Evolutionary conservation across 2,888 invertebrate species (phyloP).

Genomic region (Brachyopa scutellaris): DNA sequence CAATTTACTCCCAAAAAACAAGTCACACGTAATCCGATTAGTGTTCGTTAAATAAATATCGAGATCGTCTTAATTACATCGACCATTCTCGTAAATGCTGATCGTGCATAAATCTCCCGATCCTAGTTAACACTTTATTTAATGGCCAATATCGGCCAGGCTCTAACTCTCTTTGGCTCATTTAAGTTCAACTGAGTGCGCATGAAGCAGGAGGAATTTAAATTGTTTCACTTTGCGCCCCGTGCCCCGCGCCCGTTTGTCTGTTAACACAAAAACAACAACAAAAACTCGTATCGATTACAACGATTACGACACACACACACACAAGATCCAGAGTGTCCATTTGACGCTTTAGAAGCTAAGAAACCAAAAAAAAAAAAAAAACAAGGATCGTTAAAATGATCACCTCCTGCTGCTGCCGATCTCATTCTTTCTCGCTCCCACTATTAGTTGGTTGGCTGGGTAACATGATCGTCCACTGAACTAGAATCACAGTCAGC

Average conservation of each 20-base stretch:
- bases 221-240: conserved; percentile 37
- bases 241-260: too few relatives aligned
- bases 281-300: conserved; percentile 53
- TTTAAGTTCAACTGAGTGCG: not conserved
- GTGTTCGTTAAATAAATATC: conserved; percentile 49
- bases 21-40: conserved; percentile 48
- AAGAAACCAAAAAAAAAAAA: not conserved
- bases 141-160: conserved; percentile 14
- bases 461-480: conserved; percentile 48
- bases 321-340: not conserved
- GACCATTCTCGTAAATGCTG: conserved; percentile 27
- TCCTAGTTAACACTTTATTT: conserved; percentile 56
- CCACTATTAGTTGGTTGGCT: not conserved
- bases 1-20: conserved; percentile 51
- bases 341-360: conserved; percentile 24
- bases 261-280: too few relatives aligned
- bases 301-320: not conserved
- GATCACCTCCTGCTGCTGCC: conserved; percentile 15
- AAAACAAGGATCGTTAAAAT: conserved; percentile 37
- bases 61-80: conserved; percentile 56
- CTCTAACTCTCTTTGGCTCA: not conserved
- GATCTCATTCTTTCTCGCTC: not conserved
- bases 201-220: conserved; percentile 45
- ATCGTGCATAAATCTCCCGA: conserved; percentile 35
- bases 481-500: conserved; percentile 54